These are phyloP conservation scores for Lasius fuliginosus DNA, from an alignment of 2,888 invertebrate species.

Conservation along the genomic window DNA sequence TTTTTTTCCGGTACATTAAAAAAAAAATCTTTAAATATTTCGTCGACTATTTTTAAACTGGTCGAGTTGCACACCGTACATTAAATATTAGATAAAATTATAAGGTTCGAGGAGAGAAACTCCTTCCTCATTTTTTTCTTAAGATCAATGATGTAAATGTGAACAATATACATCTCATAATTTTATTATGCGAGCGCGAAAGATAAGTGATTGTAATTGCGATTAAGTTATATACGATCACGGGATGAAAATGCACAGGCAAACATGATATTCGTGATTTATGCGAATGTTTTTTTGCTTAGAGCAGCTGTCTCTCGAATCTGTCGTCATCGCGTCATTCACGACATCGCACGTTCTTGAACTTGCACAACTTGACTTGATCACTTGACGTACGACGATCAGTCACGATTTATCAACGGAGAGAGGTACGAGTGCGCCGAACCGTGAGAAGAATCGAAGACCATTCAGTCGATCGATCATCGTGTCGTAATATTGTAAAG, in stretches of 20 bases:
- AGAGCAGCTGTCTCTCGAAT: neutral
- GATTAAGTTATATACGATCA: neutral
- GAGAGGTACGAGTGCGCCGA: conserved; percentile 24
- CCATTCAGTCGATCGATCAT: neutral
- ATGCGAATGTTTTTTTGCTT: neutral
- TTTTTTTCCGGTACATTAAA: neutral
- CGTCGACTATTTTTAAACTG: neutral
- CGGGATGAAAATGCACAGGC: too few relatives aligned
- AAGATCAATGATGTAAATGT: neutral
- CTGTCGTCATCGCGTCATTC: conserved; percentile 37
- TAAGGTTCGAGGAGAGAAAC: neutral
- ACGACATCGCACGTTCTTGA: conserved; percentile 26
- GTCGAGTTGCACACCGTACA: neutral
- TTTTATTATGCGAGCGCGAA: neutral
- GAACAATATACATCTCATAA: neutral
- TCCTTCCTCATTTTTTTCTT: neutral
- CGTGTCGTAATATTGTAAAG: neutral
- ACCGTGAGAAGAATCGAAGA: conserved; percentile 1
- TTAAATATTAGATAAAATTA: neutral
- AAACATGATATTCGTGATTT: neutral
- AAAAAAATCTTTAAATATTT: neutral
- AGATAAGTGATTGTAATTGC: neutral
- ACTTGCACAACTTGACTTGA: conserved; percentile 38
- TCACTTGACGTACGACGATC: conserved; percentile 31
- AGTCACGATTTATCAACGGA: conserved; percentile 49